Evolutionary conservation across 2,113 vertebrate species (phyloP).

Genomic region (Plestiodon gilberti): DNA sequence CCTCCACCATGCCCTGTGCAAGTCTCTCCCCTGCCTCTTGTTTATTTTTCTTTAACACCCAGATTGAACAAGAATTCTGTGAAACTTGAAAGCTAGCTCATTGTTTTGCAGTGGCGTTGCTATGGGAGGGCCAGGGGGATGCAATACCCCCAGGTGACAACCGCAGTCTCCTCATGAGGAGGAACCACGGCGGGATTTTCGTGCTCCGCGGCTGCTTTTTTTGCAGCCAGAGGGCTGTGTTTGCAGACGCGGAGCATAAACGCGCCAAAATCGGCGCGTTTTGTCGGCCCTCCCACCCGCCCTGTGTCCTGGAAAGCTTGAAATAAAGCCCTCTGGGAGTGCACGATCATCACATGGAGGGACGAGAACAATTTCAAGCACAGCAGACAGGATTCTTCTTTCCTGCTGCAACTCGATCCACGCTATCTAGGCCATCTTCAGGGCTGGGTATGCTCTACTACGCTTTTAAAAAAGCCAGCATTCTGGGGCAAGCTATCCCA

Average conservation of each 20-base stretch:
- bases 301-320: no score
- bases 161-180: no score
- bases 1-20: not conserved
- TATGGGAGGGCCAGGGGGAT: no score
- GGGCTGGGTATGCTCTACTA: not conserved
- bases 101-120: no score
- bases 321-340: not conserved
- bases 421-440: not conserved
- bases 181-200: no score
- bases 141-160: no score
- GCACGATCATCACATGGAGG: not conserved
- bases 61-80: not conserved
- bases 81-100: not conserved
- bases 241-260: no score
- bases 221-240: no score
- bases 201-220: no score
- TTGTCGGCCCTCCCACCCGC: no score
- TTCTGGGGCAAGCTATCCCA: not conserved
- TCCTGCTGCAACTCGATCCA: not conserved
- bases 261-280: no score
- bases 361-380: not conserved
- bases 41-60: not conserved
- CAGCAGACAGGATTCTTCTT: not conserved
- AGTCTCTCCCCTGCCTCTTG: not conserved
- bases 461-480: not conserved